Evolutionary conservation across 1,140 invertebrate species (phyloP), one percentile per base, ranked within the genome.

Genomic region (Pogonus chalceus): DNA sequence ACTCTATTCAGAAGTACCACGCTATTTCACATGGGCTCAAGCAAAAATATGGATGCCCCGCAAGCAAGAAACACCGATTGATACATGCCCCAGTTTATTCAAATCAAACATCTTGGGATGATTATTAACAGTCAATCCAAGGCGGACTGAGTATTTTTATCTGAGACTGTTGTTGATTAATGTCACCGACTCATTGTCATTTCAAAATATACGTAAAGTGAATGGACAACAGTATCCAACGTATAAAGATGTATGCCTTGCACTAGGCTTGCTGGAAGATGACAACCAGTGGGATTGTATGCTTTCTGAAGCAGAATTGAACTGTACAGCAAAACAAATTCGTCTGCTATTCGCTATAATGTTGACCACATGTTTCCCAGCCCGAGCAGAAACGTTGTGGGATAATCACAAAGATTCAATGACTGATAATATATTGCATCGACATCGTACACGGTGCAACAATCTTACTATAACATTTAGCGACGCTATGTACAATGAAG

Each of bases 1-100:
- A 49, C 56, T 72, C 22, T 73, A 73, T 60, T 65, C 64, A 2
- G 65, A 74, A 51, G 61, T 73, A 56, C 65, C 70, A 62, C 37
- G 26, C 10, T 71, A 69, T 62, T 71, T 64, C 57, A 74, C 67
- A 49, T 73, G 70, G 69, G 20, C 26, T 55, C 64, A 62, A 57
- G 63, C 62, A 10, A 62, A 58, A 39, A 65, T 59, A 52, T 71
- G 65, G 57, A 53, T 65, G 61, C 56, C 66, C 22, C 63, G 67
- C 20, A 69, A 67, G 55, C 64, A 67, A 66, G 65, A 64, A 52
- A 53, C 53, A 23, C 23, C 57, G 21, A 59, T 68, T 60, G 47
- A 52, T 53, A 64, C 58, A 26, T 60, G 57, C 37, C 50, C 51
- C 31, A 62, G 61, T 20, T 49, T 70, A 35, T 60, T 57, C 57